Percentiles rank a stretch among this genome's conserved stretches.
These are phyloP conservation scores for Dinothrombium tinctorium DNA, from an alignment of 1,140 invertebrate genomes.

Conservation along the genomic window DNA sequence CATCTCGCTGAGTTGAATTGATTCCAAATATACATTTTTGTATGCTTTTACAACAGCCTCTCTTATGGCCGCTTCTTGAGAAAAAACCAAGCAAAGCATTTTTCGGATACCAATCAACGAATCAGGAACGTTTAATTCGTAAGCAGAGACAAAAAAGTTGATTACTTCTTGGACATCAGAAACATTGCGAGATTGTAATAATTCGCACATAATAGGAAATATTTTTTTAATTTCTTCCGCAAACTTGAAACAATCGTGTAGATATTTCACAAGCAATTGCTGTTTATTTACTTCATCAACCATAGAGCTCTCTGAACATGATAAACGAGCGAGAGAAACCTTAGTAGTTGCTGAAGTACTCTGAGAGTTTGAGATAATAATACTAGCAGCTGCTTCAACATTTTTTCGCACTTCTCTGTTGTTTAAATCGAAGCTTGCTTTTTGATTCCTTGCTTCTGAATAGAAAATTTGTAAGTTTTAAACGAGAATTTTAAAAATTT, in stretches of 20 bases:
- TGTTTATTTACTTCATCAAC: too few species aligned
- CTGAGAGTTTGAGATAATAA: not conserved
- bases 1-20: not conserved
- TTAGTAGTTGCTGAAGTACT: conserved; percentile 16
- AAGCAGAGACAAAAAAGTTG: conserved; percentile 52
- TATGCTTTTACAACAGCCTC: conserved; percentile 36
- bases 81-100: conserved; percentile 51
- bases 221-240: conserved; percentile 36
- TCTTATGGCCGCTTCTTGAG: conserved; percentile 33
- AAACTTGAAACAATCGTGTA: conserved; percentile 38
- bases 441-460: too few species aligned
- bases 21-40: conserved; percentile 32
- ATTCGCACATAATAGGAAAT: conserved; percentile 38
- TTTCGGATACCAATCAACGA: conserved; percentile 40
- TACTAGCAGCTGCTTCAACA: conserved; percentile 15
- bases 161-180: conserved; percentile 59
- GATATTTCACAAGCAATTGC: conserved; percentile 20
- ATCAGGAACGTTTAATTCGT: conserved; percentile 45
- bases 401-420: too few species aligned
- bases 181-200: conserved; percentile 44
- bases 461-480: too few species aligned
- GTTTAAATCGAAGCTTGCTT: too few species aligned
- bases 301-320: too few species aligned
- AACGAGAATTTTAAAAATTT: too few species aligned
- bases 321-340: too few species aligned